Evolutionary conservation across 23 tunicate species (phyloP).

Genomic region (Phallusia fumigata): DNA sequence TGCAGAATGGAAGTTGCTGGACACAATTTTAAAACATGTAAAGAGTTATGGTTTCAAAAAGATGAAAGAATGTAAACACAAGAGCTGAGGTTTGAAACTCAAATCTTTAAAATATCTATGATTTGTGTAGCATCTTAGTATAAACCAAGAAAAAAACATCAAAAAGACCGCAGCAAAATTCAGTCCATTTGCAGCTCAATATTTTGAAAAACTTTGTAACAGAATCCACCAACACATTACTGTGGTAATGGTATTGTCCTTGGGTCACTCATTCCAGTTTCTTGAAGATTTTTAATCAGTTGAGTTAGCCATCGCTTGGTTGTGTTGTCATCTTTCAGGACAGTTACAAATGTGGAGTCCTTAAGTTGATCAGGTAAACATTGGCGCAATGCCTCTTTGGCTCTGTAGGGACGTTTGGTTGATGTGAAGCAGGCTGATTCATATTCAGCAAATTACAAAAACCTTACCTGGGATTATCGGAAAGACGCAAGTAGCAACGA

Average conservation of each 20-base stretch:
- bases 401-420: slow-evolving; percentile 19
- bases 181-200: too few species aligned
- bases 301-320: slow-evolving; percentile 97
- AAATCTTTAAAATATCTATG: too few species aligned
- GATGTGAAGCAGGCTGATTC: not conserved
- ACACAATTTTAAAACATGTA: too few species aligned
- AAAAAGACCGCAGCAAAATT: too few species aligned
- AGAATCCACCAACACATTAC: not conserved
- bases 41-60: too few species aligned
- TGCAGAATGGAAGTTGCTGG: too few species aligned
- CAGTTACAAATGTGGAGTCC: slow-evolving; percentile 81
- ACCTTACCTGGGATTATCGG: slow-evolving; percentile 84
- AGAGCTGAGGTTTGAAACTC: too few species aligned
- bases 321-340: slow-evolving; percentile 92
- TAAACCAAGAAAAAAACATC: too few species aligned
- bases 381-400: slow-evolving; percentile 99
- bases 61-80: too few species aligned
- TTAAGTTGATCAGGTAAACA: slow-evolving; percentile 99
- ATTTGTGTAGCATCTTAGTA: too few species aligned
- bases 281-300: slow-evolving; percentile 92
- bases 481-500: slow-evolving; percentile 94
- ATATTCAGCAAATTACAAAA: not conserved
- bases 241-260: slow-evolving; percentile 75
- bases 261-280: slow-evolving; percentile 57
- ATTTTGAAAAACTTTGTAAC: too few species aligned